Evolutionary conservation across 2,797 vertebrate genomes (phyloP).

Genomic region (Gymnothorax reevesii): DNA sequence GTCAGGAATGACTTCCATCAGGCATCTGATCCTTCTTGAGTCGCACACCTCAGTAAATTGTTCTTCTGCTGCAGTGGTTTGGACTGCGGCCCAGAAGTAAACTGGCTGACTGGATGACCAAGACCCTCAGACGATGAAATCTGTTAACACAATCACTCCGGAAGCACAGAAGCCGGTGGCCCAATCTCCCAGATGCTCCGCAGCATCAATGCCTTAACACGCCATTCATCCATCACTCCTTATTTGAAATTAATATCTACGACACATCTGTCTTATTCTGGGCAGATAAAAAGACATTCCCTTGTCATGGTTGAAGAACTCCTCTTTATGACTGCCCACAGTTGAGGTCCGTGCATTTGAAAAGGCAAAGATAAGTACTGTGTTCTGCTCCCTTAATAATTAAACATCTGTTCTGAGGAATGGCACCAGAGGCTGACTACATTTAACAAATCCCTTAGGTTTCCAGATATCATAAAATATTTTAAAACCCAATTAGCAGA

Average conservation of each 20-base stretch:
- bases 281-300: background rate
- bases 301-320: background rate
- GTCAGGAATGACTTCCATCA: slow-evolving; percentile 33
- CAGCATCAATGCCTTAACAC: background rate
- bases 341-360: background rate
- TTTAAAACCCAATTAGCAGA: slow-evolving; percentile 39
- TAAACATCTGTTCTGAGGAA: slow-evolving; percentile 40
- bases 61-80: slow-evolving; percentile 12
- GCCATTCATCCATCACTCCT: slow-evolving; percentile 20
- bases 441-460: slow-evolving; percentile 43
- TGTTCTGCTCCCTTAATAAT: slow-evolving; percentile 37
- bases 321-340: background rate
- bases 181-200: background rate
- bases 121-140: slow-evolving; percentile 23
- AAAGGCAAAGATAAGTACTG: slow-evolving; percentile 35
- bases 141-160: slow-evolving; percentile 21
- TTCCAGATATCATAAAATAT: slow-evolving; percentile 40
- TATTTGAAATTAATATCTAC: background rate
- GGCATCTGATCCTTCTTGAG: slow-evolving; percentile 33
- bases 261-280: background rate
- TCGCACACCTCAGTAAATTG: slow-evolving; percentile 34
- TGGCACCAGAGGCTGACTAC: slow-evolving; percentile 31
- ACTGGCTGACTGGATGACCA: slow-evolving; percentile 22
- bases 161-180: background rate
- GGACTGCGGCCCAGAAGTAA: slow-evolving; percentile 25